Base-by-base conservation (phyloP, 2,888 invertebrate genomes). In the Tineola bisselliella region DNA sequence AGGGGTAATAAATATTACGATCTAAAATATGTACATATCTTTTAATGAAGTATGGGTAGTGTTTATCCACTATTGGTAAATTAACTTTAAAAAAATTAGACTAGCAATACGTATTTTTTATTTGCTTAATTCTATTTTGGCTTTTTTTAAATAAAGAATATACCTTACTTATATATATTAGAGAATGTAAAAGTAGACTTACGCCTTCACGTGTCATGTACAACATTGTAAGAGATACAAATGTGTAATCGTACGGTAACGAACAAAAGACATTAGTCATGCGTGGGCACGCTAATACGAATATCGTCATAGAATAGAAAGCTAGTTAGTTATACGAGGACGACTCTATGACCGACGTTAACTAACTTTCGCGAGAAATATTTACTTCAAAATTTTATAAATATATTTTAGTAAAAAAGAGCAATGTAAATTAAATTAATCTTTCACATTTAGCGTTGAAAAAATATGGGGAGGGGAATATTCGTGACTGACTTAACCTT, bases 221-320 rank as follows among this genome's bases (percentile, higher is more conserved):
- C 38, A 38, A 12, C 38, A n/a, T 38, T 38, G n/a, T 38, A 38
- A 5, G 48, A 10, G 15, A n/a, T 17, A 13, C 13, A 44, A 44
- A 44, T 48, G 48, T 48, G 48, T 54, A 54, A 54, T 17, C 25
- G 54, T 54, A 54, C 17, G 15, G 18, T 52, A 25, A 25, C 54
- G 54, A 54, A 54, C 54, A 54, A 54, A 52, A 54, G 54, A 25
- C 25, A 25, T 54, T 54, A 54, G 54, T 54, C 54, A 54, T 54
- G 54, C 54, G 54, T 54, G 54, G 54, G 54, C 54, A 54, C 19
- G 12, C 54, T 13, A 54, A 54, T 25, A 54, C 54, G 54, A 19
- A 12, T 8, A 54, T 18, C 54, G 48, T 43, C 43, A n/a, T 48
- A 13, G 17, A 48, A 13, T 48, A 48, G 48, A 48, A 48, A 48